phyloP scores from a whole-genome alignment of 2,797 vertebrate genomes.

The Xenentodon cancila region DNA sequence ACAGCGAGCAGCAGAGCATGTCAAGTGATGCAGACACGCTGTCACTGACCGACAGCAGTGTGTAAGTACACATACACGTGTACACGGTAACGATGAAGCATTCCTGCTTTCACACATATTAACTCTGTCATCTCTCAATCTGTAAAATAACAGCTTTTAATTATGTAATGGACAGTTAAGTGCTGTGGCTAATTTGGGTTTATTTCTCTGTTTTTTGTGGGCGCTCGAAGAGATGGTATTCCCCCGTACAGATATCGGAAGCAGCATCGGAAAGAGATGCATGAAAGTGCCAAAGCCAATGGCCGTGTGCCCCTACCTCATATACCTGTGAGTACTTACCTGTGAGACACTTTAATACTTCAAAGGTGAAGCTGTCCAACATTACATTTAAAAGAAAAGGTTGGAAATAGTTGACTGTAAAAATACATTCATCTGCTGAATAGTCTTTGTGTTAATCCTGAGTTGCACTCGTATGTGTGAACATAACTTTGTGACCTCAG shows the following conservation, averaged over 20 bases:
- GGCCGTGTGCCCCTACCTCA: conserved; percentile 95
- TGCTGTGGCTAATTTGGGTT: conserved; percentile 9
- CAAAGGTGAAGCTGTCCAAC: conserved; percentile 39
- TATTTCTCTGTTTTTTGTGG: neutral
- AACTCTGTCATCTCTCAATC: neutral
- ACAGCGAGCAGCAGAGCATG: conserved; percentile 98
- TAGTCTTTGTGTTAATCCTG: too few relatives aligned
- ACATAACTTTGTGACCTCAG: too few relatives aligned
- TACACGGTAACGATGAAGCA: too few relatives aligned
- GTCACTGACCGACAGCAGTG: conserved; percentile 95
- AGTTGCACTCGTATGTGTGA: too few relatives aligned
- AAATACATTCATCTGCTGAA: too few relatives aligned
- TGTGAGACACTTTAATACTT: neutral
- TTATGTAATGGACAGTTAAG: neutral
- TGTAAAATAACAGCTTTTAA: neutral
- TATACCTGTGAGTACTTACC: conserved; percentile 90
- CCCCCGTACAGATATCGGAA: conserved; percentile 93
- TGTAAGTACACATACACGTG: conserved; percentile 85
- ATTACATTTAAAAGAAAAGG: too few relatives aligned
- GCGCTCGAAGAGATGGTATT: conserved; percentile 88
- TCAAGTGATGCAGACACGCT: conserved; percentile 95
- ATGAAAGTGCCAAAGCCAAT: conserved; percentile 96
- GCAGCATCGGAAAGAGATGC: conserved; percentile 96
- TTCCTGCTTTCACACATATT: neutral
- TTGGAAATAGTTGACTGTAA: too few relatives aligned